phyloP scores from a whole-genome alignment of 2,113 vertebrate species.

The Tragulus kanchil region DNA sequence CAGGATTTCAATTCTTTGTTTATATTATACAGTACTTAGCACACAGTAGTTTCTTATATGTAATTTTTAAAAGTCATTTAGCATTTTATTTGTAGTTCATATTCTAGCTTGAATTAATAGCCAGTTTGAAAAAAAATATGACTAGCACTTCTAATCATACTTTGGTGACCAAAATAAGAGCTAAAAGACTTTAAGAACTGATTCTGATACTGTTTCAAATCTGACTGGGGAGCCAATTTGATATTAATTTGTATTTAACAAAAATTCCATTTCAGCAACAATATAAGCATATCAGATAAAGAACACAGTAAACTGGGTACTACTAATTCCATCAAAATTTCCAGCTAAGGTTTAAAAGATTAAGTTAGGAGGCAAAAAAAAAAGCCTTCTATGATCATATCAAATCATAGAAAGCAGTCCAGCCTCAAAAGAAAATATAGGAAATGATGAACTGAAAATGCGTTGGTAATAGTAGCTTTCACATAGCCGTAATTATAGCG shows the following conservation, averaged over 20 bases:
- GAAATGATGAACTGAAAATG: conserved; percentile 69
- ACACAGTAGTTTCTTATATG: conserved; percentile 66
- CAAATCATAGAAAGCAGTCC: conserved; percentile 29
- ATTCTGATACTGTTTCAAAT: conserved; percentile 59
- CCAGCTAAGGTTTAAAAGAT: conserved; percentile 44
- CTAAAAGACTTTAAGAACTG: conserved; percentile 39
- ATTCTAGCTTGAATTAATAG: conserved; percentile 52
- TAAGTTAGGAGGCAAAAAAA: background rate
- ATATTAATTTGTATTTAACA: conserved; percentile 50
- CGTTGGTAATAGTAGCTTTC: conserved; percentile 28
- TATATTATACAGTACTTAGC: conserved; percentile 63
- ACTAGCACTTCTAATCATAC: conserved; percentile 49
- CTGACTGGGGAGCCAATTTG: background rate
- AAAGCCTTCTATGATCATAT: background rate
- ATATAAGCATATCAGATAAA: conserved; percentile 15
- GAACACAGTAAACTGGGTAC: background rate
- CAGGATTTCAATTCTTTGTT: conserved; percentile 42
- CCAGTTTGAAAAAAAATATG: conserved; percentile 11
- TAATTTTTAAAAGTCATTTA: conserved; percentile 42
- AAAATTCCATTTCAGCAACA: conserved; percentile 54
- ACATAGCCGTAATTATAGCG: conserved; percentile 56
- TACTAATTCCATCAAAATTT: conserved; percentile 54
- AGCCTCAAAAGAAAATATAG: conserved; percentile 50
- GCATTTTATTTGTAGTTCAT: conserved; percentile 59
- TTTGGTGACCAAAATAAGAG: conserved; percentile 46